Conservation (phyloP, 2,888 invertebrate genomes). For the Agrotis ipsilon region DNA sequence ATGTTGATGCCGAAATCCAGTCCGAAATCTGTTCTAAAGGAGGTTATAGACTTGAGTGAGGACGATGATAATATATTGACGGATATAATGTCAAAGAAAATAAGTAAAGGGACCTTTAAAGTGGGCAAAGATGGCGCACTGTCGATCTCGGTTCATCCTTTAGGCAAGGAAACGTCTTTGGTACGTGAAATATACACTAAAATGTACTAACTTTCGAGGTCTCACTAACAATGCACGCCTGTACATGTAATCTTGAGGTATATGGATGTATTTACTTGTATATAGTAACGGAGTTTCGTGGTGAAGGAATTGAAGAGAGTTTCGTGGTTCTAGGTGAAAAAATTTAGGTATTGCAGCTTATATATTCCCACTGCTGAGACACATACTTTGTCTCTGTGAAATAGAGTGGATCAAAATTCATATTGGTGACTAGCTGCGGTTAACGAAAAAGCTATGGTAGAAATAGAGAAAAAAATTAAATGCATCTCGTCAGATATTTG, state of each 20-base stretch:
- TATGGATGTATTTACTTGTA: slow-evolving; percentile 26
- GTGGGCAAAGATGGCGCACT: slow-evolving; percentile 87
- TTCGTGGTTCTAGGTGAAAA: not conserved
- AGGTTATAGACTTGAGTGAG: slow-evolving; percentile 85
- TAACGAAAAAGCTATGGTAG: too few species aligned
- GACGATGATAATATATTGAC: slow-evolving; percentile 81
- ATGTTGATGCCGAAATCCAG: slow-evolving; percentile 86
- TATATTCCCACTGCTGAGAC: too few species aligned
- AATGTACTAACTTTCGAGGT: slow-evolving; percentile 71
- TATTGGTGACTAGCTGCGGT: too few species aligned
- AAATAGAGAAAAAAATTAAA: too few species aligned
- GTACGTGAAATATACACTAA: slow-evolving; percentile 78
- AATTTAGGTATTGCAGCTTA: too few species aligned
- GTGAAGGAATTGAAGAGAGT: slow-evolving; percentile 26
- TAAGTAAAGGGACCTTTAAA: slow-evolving; percentile 82
- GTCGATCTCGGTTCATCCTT: slow-evolving; percentile 85
- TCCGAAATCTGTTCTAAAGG: slow-evolving; percentile 80
- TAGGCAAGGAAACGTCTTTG: slow-evolving; percentile 74
- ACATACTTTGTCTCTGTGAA: too few species aligned
- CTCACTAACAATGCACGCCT: slow-evolving; percentile 65
- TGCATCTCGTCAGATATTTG: too few species aligned
- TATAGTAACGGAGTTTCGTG: slow-evolving; percentile 13
- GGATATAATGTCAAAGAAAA: slow-evolving; percentile 82
- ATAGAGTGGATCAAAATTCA: too few species aligned
- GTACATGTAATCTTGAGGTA: slow-evolving; percentile 56